Conservation (phyloP, 1,140 invertebrate genomes). For the Gyrodactylus bullatarudis region DNA sequence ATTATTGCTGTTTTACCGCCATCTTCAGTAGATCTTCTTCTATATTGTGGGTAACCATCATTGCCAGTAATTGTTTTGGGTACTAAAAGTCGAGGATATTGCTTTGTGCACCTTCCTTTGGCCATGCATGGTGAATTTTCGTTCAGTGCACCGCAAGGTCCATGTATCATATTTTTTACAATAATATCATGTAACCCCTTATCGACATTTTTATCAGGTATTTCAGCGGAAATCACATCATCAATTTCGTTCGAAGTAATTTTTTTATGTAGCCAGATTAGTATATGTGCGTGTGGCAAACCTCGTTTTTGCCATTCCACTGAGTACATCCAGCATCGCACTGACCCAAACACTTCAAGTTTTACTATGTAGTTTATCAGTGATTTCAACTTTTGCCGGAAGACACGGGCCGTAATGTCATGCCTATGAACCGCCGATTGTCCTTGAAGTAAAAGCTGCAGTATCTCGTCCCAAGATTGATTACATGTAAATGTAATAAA, state of each 20-base stretch:
- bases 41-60: not conserved
- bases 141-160: not conserved
- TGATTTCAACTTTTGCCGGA: slow-evolving; percentile 20
- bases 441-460: slow-evolving; percentile 11
- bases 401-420: slow-evolving; percentile 22
- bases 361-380: slow-evolving; percentile 19
- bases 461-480: slow-evolving; percentile 22
- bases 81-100: not conserved
- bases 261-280: slow-evolving; percentile 15
- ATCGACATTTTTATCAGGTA: not conserved
- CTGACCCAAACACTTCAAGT: slow-evolving; percentile 14
- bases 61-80: not conserved
- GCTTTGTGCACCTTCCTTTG: not conserved
- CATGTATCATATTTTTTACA: not conserved
- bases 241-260: no score
- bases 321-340: slow-evolving; percentile 15
- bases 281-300: slow-evolving; percentile 23
- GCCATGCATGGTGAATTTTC: not conserved
- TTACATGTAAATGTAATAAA: slow-evolving; percentile 25
- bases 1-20: not conserved
- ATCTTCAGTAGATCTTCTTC: not conserved
- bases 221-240: not conserved
- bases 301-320: slow-evolving; percentile 26
- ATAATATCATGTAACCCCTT: not conserved
- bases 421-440: slow-evolving; percentile 15